Percentiles rank a stretch among this genome's conserved stretches.
Evolutionary conservation across 2,113 vertebrate species (phyloP).

Genomic region (Lipotes vexillifer): DNA sequence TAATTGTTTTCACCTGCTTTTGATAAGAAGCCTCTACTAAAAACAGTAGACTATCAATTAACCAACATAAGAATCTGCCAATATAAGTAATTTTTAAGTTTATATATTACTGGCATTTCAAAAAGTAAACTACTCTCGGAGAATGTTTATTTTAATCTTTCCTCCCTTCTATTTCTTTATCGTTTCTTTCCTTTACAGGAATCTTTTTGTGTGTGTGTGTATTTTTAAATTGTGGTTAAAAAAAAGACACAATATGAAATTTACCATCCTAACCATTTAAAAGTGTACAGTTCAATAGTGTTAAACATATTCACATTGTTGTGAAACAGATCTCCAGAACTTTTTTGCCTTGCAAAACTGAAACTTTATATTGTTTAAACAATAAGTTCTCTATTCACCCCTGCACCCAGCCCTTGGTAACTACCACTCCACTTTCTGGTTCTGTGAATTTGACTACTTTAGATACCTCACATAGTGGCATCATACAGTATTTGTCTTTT

Average conservation of each 20-base stretch:
- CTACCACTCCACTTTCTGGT: neutral
- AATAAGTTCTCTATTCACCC: too few relatives aligned
- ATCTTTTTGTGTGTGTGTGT: neutral
- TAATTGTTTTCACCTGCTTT: slow-evolving; percentile 24
- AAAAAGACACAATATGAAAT: neutral
- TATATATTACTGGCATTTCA: neutral
- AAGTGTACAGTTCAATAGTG: neutral
- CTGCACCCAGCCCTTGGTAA: neutral
- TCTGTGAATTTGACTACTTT: neutral
- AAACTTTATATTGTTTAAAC: neutral
- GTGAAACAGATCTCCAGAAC: neutral
- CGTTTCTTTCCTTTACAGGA: neutral
- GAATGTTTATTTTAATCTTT: slow-evolving; percentile 39
- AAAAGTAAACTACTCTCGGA: neutral
- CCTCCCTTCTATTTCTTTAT: neutral
- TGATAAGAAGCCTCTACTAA: neutral
- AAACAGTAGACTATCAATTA: slow-evolving; percentile 42
- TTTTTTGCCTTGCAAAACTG: neutral
- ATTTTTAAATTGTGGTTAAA: neutral
- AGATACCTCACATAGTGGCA: neutral
- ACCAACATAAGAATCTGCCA: slow-evolving; percentile 28
- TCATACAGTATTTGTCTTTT: neutral
- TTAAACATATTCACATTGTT: neutral
- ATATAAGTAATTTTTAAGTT: slow-evolving; percentile 44
- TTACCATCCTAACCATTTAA: neutral